Base-by-base conservation (phyloP, 2,888 invertebrate genomes). In the Latrodectus elegans region DNA sequence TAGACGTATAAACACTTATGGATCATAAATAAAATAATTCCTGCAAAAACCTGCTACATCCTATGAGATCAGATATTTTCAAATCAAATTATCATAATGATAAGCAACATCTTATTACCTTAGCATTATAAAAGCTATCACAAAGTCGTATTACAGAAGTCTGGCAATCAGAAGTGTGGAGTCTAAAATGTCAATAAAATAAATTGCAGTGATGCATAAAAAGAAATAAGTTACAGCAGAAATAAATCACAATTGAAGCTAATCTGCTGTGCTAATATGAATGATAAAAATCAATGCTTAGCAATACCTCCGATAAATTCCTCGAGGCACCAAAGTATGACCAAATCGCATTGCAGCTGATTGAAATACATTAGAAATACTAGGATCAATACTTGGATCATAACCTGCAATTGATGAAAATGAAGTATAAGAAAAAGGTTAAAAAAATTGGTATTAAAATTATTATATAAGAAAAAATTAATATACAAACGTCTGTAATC, bases 281-380 rank as follows among this genome's bases (percentile, higher is more conserved):
- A 38, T 38, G 38, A 38, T 38, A 38, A 38, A 38, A 38, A 38
- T 38, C 4, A 0, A 6, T 38, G 38, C 38, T 4, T 6, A 4
- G 38, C 6, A 38, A 55, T 51, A 82, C 82, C 82, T 82, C 70
- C 15, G 75, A 72, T 93, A 93, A 0, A 94, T 93, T 14, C 94
- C 94, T 53, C 94, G 93, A 22, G 94, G 93, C 10, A 94, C 94
- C 60, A 94, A 91, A 4, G 94, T 94, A 90, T 94, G 94, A 0
- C 94, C 94, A 91, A 94, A 94, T 89, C 94, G 92, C 92, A 94
- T 94, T 6, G 94, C 94, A 9, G 94, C 94, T 10, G 94, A 92
- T 91, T 94, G 94, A 90, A 94, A 94, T 89, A 94, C 93, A 89
- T 94, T 94, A 83, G 94, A 94, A 67, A 94, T 94, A 91, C 94